Evolutionary conservation across 2,797 vertebrate genomes (phyloP).

Genomic region (Tangara arthus): DNA sequence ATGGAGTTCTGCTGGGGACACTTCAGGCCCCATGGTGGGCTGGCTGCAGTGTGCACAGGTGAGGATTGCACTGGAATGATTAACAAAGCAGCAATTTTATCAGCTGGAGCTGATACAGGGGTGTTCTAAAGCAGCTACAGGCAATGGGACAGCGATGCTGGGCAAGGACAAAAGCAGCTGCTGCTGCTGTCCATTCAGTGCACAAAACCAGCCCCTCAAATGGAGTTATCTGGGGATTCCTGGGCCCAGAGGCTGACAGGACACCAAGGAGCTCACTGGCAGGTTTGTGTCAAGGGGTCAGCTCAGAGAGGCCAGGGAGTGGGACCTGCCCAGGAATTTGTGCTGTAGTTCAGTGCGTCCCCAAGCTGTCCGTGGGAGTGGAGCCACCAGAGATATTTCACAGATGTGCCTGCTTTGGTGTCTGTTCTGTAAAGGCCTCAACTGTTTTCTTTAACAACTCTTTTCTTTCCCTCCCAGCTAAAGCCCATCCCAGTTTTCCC

Average conservation of each 20-base stretch:
- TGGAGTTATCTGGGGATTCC: accelerated
- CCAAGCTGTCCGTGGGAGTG: background rate
- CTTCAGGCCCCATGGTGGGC: background rate
- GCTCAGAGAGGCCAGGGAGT: background rate
- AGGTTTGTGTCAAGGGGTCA: background rate
- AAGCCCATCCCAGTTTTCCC: background rate
- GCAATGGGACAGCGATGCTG: accelerated
- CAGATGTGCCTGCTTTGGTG: background rate
- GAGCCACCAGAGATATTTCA: background rate
- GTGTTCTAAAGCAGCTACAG: accelerated
- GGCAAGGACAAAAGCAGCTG: background rate
- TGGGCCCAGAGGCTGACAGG: background rate
- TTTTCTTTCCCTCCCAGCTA: background rate
- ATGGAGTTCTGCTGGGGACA: background rate
- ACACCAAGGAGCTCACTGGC: background rate
- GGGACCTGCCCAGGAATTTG: background rate
- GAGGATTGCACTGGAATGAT: background rate
- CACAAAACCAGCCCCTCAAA: background rate
- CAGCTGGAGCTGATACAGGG: background rate
- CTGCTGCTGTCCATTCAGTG: background rate
- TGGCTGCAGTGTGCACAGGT: background rate
- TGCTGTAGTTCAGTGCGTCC: background rate
- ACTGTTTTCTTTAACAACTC: background rate
- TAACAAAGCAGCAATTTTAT: background rate
- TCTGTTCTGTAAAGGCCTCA: background rate